Conservation (phyloP, 2,113 vertebrate species). For the Mesocricetus auratus region DNA sequence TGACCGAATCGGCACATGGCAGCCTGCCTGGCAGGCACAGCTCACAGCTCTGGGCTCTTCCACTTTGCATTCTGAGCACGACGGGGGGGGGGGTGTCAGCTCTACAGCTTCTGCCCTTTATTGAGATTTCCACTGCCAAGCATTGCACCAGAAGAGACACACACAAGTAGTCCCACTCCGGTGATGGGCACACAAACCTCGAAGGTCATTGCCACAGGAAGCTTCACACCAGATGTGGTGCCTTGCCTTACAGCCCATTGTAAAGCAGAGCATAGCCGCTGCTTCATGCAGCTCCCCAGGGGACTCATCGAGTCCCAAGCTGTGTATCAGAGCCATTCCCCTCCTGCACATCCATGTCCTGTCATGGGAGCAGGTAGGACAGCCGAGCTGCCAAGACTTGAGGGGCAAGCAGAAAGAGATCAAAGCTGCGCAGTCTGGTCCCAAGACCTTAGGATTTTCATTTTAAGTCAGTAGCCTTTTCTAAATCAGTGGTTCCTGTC, state of each 20-base stretch:
- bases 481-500: not conserved
- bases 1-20: not conserved
- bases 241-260: not conserved
- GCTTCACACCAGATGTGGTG: not conserved
- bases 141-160: not conserved
- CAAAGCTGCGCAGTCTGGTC: not conserved
- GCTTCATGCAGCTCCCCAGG: not conserved
- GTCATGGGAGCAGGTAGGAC: not conserved
- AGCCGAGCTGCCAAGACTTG: not conserved
- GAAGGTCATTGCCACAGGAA: not conserved
- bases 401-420: not conserved
- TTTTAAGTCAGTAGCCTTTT: not conserved
- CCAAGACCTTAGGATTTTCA: not conserved
- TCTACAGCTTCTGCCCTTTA: constrained; percentile 53
- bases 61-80: constrained; percentile 24
- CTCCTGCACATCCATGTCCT: not conserved
- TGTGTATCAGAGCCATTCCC: not conserved
- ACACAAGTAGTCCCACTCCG: constrained; percentile 34
- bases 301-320: not conserved
- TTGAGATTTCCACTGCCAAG: constrained; percentile 21
- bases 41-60: not conserved
- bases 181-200: not conserved
- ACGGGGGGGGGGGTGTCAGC: not conserved
- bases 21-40: fast-evolving
- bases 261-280: not conserved